Conservation (phyloP, 2,888 invertebrate species). For the Gari tellinella region DNA sequence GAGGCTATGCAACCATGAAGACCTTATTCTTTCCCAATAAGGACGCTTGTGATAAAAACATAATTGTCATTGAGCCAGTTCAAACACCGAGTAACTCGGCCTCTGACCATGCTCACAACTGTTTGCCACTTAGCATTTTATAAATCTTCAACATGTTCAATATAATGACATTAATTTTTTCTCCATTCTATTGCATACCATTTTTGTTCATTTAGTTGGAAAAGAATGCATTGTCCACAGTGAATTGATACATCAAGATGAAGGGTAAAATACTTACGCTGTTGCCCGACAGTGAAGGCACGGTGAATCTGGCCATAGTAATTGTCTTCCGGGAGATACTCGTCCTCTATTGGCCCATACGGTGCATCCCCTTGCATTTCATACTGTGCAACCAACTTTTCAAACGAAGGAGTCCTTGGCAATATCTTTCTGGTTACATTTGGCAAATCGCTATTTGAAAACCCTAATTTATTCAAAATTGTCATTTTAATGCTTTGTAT, state of each 20-base stretch:
- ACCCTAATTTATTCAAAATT: conserved; percentile 68
- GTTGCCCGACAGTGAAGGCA: conserved; percentile 63
- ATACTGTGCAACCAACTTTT: conserved; percentile 65
- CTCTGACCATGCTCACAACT: too few species aligned
- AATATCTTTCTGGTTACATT: conserved; percentile 70
- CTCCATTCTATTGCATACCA: too few species aligned
- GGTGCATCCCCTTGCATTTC: conserved; percentile 70
- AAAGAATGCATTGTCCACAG: not conserved
- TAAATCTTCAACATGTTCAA: too few species aligned
- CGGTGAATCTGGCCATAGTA: conserved; percentile 62
- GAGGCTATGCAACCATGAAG: too few species aligned
- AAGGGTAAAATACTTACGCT: conserved; percentile 58
- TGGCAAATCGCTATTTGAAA: conserved; percentile 62
- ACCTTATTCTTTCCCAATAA: too few species aligned
- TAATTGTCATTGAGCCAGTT: too few species aligned
- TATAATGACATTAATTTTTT: too few species aligned
- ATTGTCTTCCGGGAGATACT: conserved; percentile 60
- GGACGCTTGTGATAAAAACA: too few species aligned
- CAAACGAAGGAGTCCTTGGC: conserved; percentile 70
- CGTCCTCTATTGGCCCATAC: conserved; percentile 32
- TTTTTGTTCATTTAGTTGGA: too few species aligned
- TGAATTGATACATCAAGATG: not conserved
- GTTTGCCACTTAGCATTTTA: too few species aligned
- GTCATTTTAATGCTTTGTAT: conserved; percentile 60
- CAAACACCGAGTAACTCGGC: too few species aligned